Conservation (phyloP, 2,888 invertebrate species). For the Dynastes tityus region DNA sequence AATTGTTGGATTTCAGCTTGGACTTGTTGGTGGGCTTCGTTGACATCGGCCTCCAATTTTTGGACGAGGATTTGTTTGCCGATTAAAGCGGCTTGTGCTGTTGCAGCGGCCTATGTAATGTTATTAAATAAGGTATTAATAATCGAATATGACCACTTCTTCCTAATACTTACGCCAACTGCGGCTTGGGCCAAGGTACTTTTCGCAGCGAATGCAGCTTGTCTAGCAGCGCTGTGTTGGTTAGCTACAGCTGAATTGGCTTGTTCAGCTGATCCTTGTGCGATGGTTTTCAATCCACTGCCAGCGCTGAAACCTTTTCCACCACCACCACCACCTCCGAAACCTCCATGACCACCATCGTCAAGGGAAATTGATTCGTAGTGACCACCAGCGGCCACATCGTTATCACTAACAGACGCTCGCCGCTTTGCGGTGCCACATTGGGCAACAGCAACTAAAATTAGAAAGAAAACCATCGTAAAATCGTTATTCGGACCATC, state of each 20-base stretch:
- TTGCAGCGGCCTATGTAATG: constrained; percentile 74
- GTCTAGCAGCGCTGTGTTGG: constrained; percentile 80
- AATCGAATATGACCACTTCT: not conserved
- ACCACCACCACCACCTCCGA: constrained; percentile 47
- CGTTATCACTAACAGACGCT: constrained; percentile 49
- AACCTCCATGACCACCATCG: constrained; percentile 50
- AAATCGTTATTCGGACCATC: not conserved
- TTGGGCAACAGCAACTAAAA: constrained; percentile 45
- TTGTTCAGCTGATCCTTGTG: constrained; percentile 79
- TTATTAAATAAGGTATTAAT: constrained; percentile 5
- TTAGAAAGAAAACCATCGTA: constrained; percentile 1
- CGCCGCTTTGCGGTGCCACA: constrained; percentile 47
- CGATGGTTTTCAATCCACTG: constrained; percentile 77
- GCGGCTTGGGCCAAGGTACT: constrained; percentile 81
- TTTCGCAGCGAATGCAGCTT: constrained; percentile 82
- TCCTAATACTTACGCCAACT: constrained; percentile 69
- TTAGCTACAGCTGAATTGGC: constrained; percentile 78
- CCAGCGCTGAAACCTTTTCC: constrained; percentile 75
- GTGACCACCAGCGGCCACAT: constrained; percentile 47
- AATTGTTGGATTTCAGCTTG: constrained; percentile 83
- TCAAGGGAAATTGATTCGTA: constrained; percentile 48
- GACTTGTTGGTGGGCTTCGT: constrained; percentile 79
- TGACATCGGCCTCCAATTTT: constrained; percentile 81
- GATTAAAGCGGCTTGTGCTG: constrained; percentile 78
- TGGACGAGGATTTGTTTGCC: constrained; percentile 75